A percentile compares a stretch with the other conserved stretches of the same genome.
Conservation (phyloP, 2,797 vertebrate species). For the Coccyzus lansbergi region DNA sequence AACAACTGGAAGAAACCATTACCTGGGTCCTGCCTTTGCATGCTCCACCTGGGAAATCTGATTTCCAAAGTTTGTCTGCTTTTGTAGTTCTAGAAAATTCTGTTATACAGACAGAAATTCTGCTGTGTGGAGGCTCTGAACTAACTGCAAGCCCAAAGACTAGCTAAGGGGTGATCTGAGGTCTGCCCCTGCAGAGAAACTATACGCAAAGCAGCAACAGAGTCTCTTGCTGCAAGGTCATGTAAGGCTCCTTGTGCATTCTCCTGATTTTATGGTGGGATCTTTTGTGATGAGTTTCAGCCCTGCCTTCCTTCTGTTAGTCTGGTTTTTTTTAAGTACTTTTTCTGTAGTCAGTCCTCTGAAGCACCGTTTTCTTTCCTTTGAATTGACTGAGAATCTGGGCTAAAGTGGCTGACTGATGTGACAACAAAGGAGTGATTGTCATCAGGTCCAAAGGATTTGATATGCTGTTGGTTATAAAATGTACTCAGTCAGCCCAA, state of each 20-base stretch:
- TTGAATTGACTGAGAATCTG: conserved; percentile 40
- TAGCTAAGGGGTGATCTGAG: not conserved
- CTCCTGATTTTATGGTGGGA: not conserved
- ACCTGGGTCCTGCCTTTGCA: not conserved
- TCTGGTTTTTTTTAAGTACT: not conserved
- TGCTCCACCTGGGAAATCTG: not conserved
- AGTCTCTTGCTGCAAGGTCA: not conserved
- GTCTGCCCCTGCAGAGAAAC: not conserved
- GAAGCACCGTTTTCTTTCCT: not conserved
- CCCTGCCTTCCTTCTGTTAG: not conserved
- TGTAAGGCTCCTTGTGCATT: not conserved
- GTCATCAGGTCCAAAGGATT: conserved; percentile 44
- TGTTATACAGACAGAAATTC: not conserved
- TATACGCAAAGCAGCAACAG: rapidly evolving
- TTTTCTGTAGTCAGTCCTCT: conserved; percentile 30
- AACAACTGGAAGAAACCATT: not conserved
- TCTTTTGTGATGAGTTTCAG: not conserved
- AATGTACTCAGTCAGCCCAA: conserved; percentile 23
- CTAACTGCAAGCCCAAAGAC: not conserved
- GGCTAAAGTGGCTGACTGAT: conserved; percentile 54
- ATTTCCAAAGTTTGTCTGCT: not conserved
- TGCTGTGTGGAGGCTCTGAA: not conserved
- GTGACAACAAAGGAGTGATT: conserved; percentile 42
- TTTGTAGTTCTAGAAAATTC: not conserved
- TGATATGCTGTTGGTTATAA: conserved; percentile 43